Evolutionary conservation across 2,888 invertebrate genomes (phyloP), one percentile per base, ranked within the genome.

Genomic region (Drosophila mercatorum): DNA sequence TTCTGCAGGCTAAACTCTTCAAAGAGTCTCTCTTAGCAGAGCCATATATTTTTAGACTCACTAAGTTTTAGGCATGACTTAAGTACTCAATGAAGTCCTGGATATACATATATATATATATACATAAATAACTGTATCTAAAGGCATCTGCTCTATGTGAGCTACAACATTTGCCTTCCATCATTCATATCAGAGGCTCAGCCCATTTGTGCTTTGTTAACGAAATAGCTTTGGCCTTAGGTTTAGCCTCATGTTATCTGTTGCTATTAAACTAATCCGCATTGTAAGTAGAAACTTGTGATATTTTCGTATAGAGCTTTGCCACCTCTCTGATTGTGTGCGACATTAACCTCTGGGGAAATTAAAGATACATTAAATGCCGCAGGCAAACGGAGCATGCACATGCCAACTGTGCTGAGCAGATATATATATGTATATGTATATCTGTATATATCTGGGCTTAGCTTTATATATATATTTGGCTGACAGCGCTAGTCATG

Each of bases 361-460:
- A 86, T 86, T 86, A 88, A 86, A 86, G 84, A 86, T 86, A 86
- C 86, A 86, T 86, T 86, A 88, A 86, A 88, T 88, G 82, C 70
- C 81, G 71, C 78, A 75, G 76, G 86, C 74, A 80, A 71, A 73
- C 70, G 68, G 70, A 72, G 68, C 68, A 60, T 60, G 56, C 63
- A 57, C 51, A 65, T 65, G 67, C 51, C 58, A 66, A 38, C 56
- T 52, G 67, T 52, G 67, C 40, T 71, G n/a, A 46, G 36, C 31
- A 26, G 55, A n/a, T 53, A 22, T 26, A 28, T 49, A 22, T 58
- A 44, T 44, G 17, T 26, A 36, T 51, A n/a, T 56, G 17, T 14
- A 28, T 26, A 46, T 46, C 28, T 41, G 22, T 56, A 14, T 57
- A 10, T 51, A 11, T 46, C 22, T 47, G 47, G 3, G 34, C 58